phyloP scores from a whole-genome alignment of 2,797 vertebrate genomes.

The Squalus acanthias region DNA sequence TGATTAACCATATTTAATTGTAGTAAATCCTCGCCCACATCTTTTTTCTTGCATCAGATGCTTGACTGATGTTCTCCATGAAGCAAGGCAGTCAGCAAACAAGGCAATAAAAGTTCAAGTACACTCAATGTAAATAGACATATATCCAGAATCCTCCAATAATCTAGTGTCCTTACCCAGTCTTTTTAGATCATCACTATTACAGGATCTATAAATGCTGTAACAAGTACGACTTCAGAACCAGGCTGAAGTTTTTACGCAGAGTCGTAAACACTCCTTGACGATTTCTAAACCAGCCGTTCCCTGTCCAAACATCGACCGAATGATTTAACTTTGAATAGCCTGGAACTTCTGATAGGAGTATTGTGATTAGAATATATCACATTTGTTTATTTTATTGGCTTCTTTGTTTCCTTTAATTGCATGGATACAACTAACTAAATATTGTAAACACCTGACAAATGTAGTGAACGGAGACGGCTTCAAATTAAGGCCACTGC shows the following conservation, averaged over 20 bases:
- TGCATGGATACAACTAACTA: no score
- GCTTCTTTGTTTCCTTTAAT: not conserved
- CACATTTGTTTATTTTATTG: no score
- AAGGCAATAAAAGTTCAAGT: slow-evolving; percentile 31
- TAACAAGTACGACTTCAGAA: slow-evolving; percentile 25
- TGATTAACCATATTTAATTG: slow-evolving; percentile 19
- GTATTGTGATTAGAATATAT: not conserved
- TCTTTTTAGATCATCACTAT: slow-evolving; percentile 26
- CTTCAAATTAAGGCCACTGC: not conserved
- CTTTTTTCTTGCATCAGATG: not conserved
- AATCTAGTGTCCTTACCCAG: not conserved
- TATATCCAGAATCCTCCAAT: slow-evolving; percentile 10
- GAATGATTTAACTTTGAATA: not conserved
- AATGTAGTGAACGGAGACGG: not conserved
- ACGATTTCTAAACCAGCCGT: no score
- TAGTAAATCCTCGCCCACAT: slow-evolving; percentile 27
- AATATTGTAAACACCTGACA: no score
- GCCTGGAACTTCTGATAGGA: not conserved
- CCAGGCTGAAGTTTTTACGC: not conserved
- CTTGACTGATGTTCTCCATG: not conserved
- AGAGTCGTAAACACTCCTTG: not conserved
- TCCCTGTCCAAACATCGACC: not conserved
- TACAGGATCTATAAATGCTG: not conserved
- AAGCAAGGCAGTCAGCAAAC: slow-evolving; percentile 20
- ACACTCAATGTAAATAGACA: slow-evolving; percentile 23